Evolutionary conservation across 2,797 vertebrate species (phyloP).

Genomic region (Xerus rutilus): DNA sequence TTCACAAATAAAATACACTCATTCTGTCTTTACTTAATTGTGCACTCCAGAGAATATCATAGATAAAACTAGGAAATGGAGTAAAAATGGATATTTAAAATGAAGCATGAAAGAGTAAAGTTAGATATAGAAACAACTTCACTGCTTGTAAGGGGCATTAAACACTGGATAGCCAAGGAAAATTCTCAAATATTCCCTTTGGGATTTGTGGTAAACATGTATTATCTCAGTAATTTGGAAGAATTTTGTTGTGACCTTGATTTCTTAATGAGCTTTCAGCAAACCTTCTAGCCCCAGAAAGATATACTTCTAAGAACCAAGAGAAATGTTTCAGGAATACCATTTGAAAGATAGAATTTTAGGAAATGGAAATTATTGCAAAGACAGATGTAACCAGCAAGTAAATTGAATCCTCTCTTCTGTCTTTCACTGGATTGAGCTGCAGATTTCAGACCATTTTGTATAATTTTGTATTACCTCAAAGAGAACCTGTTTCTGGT

Average conservation of each 20-base stretch:
- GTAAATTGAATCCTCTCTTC: constrained; percentile 15
- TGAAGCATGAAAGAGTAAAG: constrained; percentile 48
- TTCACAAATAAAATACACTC: constrained; percentile 29
- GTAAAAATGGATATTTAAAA: constrained; percentile 10
- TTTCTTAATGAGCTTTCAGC: constrained; percentile 46
- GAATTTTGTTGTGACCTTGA: not conserved
- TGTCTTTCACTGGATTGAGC: not conserved
- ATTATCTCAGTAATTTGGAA: not conserved
- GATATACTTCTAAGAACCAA: constrained; percentile 51
- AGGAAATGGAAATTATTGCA: constrained; percentile 6
- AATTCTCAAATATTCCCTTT: not conserved
- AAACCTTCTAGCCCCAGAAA: not conserved
- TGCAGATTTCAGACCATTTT: not conserved
- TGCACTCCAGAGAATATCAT: not conserved
- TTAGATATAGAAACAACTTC: constrained; percentile 39
- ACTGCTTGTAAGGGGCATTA: not conserved
- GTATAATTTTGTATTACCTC: not conserved
- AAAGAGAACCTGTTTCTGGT: not conserved
- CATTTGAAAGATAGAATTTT: constrained; percentile 49
- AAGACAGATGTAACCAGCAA: constrained; percentile 29
- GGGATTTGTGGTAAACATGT: not conserved
- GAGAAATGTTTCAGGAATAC: constrained; percentile 2
- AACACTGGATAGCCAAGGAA: not conserved
- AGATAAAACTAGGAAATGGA: constrained; percentile 21
- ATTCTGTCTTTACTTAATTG: constrained; percentile 12